Percentiles rank a stretch among this genome's conserved stretches.
Evolutionary conservation across 2,113 vertebrate genomes (phyloP).

Genomic region (Sebastes schlegelii): DNA sequence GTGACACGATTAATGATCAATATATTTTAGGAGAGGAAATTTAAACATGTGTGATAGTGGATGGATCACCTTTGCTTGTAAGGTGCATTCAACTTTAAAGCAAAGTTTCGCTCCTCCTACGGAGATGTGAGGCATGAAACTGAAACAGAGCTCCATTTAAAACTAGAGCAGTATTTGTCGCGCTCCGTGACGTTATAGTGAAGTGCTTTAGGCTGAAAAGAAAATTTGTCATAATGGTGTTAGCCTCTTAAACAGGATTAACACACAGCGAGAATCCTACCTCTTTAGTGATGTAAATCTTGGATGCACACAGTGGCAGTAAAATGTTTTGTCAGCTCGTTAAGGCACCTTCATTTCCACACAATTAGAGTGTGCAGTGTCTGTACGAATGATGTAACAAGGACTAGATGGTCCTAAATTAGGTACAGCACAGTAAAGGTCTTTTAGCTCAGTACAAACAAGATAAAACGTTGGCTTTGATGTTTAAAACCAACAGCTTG

Average conservation of each 20-base stretch:
- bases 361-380: not conserved
- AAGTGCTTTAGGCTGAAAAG: slow-evolving; percentile 22
- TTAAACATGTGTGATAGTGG: not conserved
- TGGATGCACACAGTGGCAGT: not conserved
- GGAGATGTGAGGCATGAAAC: slow-evolving; percentile 11
- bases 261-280: not conserved
- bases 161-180: slow-evolving; percentile 20
- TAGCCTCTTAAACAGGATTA: slow-evolving; percentile 34
- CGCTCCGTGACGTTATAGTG: not conserved
- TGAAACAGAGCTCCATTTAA: not conserved
- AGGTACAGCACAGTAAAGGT: not conserved
- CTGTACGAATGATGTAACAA: slow-evolving; percentile 2
- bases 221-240: slow-evolving; percentile 16
- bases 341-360: not conserved
- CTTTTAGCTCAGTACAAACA: not conserved
- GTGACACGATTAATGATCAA: not conserved
- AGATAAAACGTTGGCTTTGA: not conserved
- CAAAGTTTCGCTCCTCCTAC: not conserved
- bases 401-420: not conserved
- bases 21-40: not conserved
- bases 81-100: not conserved
- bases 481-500: not conserved
- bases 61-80: not conserved
- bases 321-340: slow-evolving; percentile 35
- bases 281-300: slow-evolving; percentile 11